These are phyloP conservation scores for Scaeva pyrastri DNA, from an alignment of 2,888 invertebrate species.

Conservation along the genomic window DNA sequence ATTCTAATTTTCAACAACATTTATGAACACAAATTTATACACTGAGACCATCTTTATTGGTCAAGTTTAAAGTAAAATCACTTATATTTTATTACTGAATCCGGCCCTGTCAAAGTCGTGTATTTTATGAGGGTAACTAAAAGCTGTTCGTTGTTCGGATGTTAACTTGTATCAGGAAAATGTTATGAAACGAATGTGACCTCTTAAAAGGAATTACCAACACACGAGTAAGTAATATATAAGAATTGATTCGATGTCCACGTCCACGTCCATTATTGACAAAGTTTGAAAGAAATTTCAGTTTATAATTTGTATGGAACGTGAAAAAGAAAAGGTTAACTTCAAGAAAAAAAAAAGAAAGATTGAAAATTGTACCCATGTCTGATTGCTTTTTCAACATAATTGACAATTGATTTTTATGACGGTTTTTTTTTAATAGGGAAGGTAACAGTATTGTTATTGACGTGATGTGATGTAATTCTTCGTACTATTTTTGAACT, in stretches of 20 bases:
- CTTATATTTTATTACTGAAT: too few relatives aligned
- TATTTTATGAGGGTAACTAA: not conserved
- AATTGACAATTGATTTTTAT: conserved; percentile 34
- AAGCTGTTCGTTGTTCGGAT: not conserved
- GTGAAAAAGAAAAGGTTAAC: not conserved
- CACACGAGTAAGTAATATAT: conserved; percentile 6
- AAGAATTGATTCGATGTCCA: conserved; percentile 43
- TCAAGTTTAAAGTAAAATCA: too few relatives aligned
- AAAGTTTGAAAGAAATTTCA: conserved; percentile 30
- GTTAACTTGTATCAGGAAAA: conserved; percentile 21
- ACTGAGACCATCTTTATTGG: too few relatives aligned
- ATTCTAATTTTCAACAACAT: too few relatives aligned
- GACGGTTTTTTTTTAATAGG: not conserved
- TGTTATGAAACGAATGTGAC: conserved; percentile 57
- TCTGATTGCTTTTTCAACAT: conserved; percentile 53
- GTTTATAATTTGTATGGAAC: conserved; percentile 27
- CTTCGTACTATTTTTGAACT: too few relatives aligned
- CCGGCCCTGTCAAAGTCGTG: too few relatives aligned
- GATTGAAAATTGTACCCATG: conserved; percentile 21
- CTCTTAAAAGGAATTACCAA: conserved; percentile 45
- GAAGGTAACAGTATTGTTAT: not conserved
- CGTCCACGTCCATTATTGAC: not conserved
- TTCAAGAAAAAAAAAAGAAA: not conserved
- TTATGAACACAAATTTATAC: too few relatives aligned
- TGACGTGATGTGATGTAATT: not conserved